Percentiles rank a stretch among this genome's conserved stretches.
phyloP scores from a whole-genome alignment of 2,797 vertebrate genomes.

The Toxotes lorentzi region DNA sequence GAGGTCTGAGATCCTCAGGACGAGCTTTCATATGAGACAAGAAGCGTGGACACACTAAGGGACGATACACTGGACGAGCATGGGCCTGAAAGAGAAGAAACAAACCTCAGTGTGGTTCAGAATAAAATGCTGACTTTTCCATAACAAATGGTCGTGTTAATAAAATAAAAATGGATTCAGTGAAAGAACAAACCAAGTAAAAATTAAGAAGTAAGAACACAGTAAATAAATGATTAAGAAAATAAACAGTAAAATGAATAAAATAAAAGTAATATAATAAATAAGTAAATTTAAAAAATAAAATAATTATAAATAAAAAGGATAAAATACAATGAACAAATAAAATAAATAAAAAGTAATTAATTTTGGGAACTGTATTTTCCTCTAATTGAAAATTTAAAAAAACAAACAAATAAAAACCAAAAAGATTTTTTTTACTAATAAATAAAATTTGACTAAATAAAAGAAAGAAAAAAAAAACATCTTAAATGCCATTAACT shows the following conservation, averaged over 20 bases:
- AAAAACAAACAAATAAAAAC: background rate
- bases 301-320: background rate
- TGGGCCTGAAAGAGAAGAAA: constrained; percentile 52
- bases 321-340: background rate
- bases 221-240: too few relatives aligned
- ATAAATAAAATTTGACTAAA: background rate
- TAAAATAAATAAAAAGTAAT: background rate
- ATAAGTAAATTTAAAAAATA: background rate
- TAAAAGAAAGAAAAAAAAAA: background rate
- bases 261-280: background rate
- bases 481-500: background rate
- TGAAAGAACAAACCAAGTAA: background rate
- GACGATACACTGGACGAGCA: constrained; percentile 8
- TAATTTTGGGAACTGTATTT: background rate
- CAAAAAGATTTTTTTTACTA: background rate
- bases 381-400: background rate
- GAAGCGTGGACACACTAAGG: constrained; percentile 78
- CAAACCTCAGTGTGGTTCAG: background rate
- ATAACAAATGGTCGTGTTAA: background rate
- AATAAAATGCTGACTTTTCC: background rate
- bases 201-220: background rate
- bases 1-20: constrained; percentile 62
- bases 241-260: background rate
- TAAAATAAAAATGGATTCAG: background rate
- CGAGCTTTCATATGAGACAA: constrained; percentile 78